A percentile compares a stretch with the other conserved stretches of the same genome.
phyloP scores from a whole-genome alignment of 2,888 invertebrate genomes.

The Philaethria dido region DNA sequence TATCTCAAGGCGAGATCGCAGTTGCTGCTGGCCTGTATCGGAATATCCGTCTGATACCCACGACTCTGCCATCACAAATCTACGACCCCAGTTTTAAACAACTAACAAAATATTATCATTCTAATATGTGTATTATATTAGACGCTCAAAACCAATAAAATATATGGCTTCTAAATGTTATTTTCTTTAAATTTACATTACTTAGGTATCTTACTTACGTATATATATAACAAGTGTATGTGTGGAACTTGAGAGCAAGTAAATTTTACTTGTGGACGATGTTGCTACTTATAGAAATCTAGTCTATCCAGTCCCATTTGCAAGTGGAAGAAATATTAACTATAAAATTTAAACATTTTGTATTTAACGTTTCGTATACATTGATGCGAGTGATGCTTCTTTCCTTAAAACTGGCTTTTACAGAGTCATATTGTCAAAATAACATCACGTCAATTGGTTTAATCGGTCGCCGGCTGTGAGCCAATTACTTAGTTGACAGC shows the following conservation, averaged over 20 bases:
- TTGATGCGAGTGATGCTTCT: constrained; percentile 8
- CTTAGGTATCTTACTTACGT: not conserved
- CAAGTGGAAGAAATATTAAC: constrained; percentile 25
- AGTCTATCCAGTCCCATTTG: constrained; percentile 38
- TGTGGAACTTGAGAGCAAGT: constrained; percentile 9
- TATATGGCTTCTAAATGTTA: not conserved
- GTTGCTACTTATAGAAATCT: constrained; percentile 36
- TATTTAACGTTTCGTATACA: not conserved
- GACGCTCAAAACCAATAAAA: not conserved
- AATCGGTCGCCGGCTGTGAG: constrained; percentile 79
- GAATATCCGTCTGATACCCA: constrained; percentile 42
- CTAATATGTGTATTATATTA: not conserved
- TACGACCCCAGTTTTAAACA: constrained; percentile 22
- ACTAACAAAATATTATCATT: not conserved
- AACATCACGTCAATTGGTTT: constrained; percentile 79
- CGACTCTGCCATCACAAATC: constrained; percentile 28
- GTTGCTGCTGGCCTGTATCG: constrained; percentile 47
- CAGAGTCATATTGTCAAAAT: constrained; percentile 76
- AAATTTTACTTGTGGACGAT: constrained; percentile 23
- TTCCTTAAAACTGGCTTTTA: constrained; percentile 38
- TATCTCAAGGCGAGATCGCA: constrained; percentile 78
- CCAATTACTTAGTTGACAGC: constrained; percentile 82
- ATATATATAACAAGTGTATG: not conserved
- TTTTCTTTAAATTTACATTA: not conserved
- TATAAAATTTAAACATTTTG: not conserved